Conservation (phyloP, 2,113 vertebrate species). For the Melanocharis versteri region DNA sequence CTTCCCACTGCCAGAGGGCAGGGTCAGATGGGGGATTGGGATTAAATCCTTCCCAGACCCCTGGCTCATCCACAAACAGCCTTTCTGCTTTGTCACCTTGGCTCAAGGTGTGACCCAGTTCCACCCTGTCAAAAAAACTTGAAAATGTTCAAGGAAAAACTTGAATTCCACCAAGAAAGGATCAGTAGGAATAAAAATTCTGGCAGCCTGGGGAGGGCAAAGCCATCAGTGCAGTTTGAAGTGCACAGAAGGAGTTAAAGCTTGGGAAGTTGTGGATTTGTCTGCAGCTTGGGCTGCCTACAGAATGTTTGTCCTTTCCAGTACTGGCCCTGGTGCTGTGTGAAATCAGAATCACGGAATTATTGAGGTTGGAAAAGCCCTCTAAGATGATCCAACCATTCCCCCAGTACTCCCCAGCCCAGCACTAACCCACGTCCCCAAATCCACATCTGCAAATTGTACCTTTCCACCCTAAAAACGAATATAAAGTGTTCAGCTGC, state of each 20-base stretch:
- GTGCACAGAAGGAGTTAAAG: not conserved
- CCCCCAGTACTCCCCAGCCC: not conserved
- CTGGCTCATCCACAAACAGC: not conserved
- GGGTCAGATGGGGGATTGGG: fast-evolving
- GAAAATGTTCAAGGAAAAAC: not conserved
- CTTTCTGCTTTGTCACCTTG: not conserved
- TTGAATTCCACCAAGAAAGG: not conserved
- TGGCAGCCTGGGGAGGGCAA: not conserved
- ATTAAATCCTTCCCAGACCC: not conserved
- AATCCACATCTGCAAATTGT: not conserved
- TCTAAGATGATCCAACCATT: not conserved
- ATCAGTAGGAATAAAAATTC: not conserved
- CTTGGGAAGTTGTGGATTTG: not conserved
- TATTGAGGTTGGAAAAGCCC: not conserved
- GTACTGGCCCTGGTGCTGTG: not conserved
- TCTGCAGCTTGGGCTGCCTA: not conserved
- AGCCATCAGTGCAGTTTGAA: not conserved
- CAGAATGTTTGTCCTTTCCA: not conserved
- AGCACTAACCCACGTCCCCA: not conserved
- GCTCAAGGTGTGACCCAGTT: not conserved
- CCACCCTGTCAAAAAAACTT: not conserved
- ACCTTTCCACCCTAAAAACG: not conserved
- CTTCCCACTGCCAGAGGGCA: not conserved
- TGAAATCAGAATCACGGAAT: not conserved
- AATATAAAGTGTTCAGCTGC: not conserved